phyloP scores from a whole-genome alignment of 2,888 invertebrate species.

The Caenorhabditis drosophilae region DNA sequence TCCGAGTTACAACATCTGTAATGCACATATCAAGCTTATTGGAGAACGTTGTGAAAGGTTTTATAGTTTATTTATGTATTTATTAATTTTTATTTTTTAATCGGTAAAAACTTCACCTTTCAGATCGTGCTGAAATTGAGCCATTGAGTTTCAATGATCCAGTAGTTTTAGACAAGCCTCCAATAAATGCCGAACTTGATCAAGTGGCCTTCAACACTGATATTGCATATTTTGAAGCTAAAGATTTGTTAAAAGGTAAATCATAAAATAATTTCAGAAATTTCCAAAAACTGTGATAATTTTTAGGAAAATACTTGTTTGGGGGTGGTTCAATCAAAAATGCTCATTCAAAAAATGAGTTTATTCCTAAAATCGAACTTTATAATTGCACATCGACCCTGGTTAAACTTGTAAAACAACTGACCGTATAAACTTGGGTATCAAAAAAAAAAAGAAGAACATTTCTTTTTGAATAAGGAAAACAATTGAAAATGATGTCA shows the following conservation, averaged over 20 bases:
- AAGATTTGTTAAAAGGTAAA: slow-evolving; percentile 52
- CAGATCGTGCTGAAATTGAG: slow-evolving; percentile 35
- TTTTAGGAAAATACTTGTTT: slow-evolving; percentile 53
- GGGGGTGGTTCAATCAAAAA: slow-evolving; percentile 65
- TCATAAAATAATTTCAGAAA: neutral
- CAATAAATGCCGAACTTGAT: slow-evolving; percentile 28
- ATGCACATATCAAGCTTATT: slow-evolving; percentile 30
- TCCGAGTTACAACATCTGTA: slow-evolving; percentile 51
- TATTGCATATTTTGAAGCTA: slow-evolving; percentile 54
- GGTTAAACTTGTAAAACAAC: slow-evolving; percentile 21
- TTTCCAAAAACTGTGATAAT: too few relatives aligned
- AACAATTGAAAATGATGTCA: too few relatives aligned
- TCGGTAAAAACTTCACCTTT: too few relatives aligned
- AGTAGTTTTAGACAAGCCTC: slow-evolving; percentile 42
- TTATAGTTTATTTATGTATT: too few relatives aligned
- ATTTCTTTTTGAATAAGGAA: too few relatives aligned
- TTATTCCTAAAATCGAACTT: slow-evolving; percentile 51
- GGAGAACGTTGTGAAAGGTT: slow-evolving; percentile 24
- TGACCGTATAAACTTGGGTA: too few relatives aligned
- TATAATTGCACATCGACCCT: slow-evolving; percentile 33
- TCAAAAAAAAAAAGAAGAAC: too few relatives aligned
- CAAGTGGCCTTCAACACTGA: slow-evolving; percentile 64
- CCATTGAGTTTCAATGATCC: slow-evolving; percentile 42
- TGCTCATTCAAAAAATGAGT: slow-evolving; percentile 62
- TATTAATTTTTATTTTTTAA: too few relatives aligned